Evolutionary conservation across 1,140 invertebrate species (phyloP).

Genomic region (Zaprionus tsacasi): DNA sequence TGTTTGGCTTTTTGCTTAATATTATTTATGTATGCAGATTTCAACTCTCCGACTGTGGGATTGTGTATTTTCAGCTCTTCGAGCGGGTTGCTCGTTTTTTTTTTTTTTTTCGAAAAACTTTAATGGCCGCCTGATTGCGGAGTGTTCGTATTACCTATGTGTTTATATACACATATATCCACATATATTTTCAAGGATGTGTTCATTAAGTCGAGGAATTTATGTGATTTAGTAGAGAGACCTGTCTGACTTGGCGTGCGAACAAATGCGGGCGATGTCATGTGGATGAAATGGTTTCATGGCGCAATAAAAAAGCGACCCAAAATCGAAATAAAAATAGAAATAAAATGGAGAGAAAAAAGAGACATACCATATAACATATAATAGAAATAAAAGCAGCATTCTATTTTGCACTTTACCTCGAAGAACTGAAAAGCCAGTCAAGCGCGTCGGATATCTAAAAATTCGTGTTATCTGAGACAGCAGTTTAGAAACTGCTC

Average conservation of each 20-base stretch:
- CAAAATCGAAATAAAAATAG: conserved; percentile 33
- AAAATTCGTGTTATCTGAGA: conserved; percentile 72
- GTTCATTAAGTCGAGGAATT: conserved; percentile 67
- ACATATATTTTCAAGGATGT: conserved; percentile 63
- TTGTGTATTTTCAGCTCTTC: conserved; percentile 30
- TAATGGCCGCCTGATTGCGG: conserved; percentile 65
- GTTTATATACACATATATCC: not conserved
- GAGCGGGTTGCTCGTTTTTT: conserved; percentile 49
- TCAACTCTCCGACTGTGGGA: conserved; percentile 37
- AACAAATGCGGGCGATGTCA: conserved; percentile 52
- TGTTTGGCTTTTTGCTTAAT: conserved; percentile 56
- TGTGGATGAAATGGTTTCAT: conserved; percentile 5
- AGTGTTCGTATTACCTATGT: conserved; percentile 48
- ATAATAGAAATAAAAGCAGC: conserved; percentile 15
- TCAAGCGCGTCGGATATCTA: conserved; percentile 53
- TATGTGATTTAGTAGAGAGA: conserved; percentile 37
- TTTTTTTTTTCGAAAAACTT: conserved; percentile 55
- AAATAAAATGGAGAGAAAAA: not conserved
- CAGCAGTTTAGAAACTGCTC: conserved; percentile 47
- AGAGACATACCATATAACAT: not conserved
- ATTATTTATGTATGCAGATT: conserved; percentile 75
- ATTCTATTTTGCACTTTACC: conserved; percentile 56
- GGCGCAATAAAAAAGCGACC: conserved; percentile 42
- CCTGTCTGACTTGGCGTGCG: conserved; percentile 26
- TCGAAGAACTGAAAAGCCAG: conserved; percentile 58